A percentile compares a stretch with the other conserved stretches of the same genome.
phyloP scores from a whole-genome alignment of 2,113 vertebrate genomes.

The Rousettus leschenaultii region DNA sequence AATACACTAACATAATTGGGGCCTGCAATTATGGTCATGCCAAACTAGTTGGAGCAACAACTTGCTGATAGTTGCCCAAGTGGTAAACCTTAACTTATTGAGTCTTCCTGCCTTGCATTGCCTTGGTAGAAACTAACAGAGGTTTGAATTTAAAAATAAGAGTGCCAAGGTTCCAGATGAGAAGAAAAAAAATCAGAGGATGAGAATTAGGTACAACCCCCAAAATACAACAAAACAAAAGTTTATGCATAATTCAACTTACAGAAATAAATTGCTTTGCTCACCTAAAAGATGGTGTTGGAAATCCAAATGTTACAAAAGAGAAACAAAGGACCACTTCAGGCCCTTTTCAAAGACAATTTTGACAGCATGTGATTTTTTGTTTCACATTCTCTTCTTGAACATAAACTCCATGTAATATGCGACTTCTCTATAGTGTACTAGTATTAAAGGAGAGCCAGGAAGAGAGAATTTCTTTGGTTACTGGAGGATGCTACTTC shows the following conservation, averaged over 20 bases:
- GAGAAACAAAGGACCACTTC: neutral
- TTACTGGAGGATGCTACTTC: neutral
- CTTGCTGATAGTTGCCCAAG: neutral
- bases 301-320: neutral
- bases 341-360: neutral
- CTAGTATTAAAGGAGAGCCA: neutral
- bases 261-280: neutral
- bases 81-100: neutral
- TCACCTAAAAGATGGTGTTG: neutral
- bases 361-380: constrained; percentile 3
- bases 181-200: neutral
- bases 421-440: neutral
- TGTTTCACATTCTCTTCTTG: neutral
- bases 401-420: neutral
- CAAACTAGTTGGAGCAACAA: neutral
- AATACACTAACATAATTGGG: neutral
- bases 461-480: neutral
- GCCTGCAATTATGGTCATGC: neutral
- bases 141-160: neutral
- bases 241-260: neutral
- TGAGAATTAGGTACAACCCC: neutral
- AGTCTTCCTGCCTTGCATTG: neutral
- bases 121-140: neutral
- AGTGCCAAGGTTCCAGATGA: neutral
- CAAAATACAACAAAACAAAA: neutral